phyloP scores from a whole-genome alignment of 2,888 invertebrate genomes.

The Uropetala carovei region DNA sequence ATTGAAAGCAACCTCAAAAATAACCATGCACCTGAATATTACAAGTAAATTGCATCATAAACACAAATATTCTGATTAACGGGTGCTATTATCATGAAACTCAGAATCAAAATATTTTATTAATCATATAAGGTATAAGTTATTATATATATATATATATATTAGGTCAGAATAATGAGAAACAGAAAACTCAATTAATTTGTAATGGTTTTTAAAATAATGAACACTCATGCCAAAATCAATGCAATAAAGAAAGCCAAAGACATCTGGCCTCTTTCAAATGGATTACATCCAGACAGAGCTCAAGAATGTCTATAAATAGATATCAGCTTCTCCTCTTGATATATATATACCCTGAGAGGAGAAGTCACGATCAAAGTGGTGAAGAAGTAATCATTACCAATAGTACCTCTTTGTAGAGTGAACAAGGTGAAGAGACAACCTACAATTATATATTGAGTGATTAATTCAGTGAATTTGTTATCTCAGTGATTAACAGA shows the following conservation, averaged over 20 bases:
- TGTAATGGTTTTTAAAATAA: not conserved
- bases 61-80: too few species aligned
- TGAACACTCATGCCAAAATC: slow-evolving; percentile 2
- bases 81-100: too few species aligned
- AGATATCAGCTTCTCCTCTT: slow-evolving; percentile 49
- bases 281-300: slow-evolving; percentile 56
- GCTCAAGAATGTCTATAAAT: slow-evolving; percentile 64
- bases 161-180: too few species aligned
- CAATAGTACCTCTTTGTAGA: slow-evolving; percentile 24
- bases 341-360: slow-evolving; percentile 61
- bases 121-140: too few species aligned
- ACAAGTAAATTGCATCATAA: too few species aligned
- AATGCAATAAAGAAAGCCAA: slow-evolving; percentile 36
- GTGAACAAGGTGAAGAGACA: not conserved
- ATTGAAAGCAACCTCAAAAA: too few species aligned
- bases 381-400: slow-evolving; percentile 42
- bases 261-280: slow-evolving; percentile 51
- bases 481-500: slow-evolving; percentile 3
- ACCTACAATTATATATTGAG: not conserved
- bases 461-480: not conserved
- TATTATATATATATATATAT: too few species aligned
- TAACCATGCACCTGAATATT: too few species aligned
- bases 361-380: slow-evolving; percentile 52
- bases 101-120: too few species aligned
- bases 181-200: too few species aligned